These are phyloP conservation scores for Alosa sapidissima DNA, from an alignment of 2,797 vertebrate species.

Conservation along the genomic window DNA sequence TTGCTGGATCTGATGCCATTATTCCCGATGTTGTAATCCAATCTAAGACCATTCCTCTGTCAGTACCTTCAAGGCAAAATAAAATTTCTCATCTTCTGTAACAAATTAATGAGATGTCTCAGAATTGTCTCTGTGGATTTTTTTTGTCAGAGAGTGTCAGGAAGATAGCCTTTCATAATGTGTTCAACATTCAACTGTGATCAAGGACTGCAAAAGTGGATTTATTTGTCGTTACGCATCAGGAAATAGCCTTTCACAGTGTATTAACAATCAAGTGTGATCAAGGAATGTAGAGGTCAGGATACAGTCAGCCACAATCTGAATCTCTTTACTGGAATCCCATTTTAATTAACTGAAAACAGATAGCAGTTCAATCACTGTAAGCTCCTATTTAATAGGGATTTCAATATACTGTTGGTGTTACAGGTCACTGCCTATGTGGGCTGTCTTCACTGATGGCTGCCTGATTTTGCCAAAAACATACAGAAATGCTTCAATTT, in stretches of 20 bases:
- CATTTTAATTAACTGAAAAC: constrained; percentile 16
- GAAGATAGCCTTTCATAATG: neutral
- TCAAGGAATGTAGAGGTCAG: neutral
- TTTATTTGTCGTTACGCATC: neutral
- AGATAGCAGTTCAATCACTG: constrained; percentile 9
- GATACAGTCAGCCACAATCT: neutral
- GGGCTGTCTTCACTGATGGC: neutral
- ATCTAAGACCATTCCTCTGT: constrained; percentile 14
- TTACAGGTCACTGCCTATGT: neutral
- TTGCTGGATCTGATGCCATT: constrained; percentile 21
- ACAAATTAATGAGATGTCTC: constrained; percentile 8
- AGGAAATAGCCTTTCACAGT: no score
- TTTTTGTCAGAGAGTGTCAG: neutral
- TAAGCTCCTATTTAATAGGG: neutral
- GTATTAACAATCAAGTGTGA: neutral
- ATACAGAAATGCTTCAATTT: neutral
- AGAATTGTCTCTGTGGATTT: neutral
- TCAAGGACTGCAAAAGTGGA: neutral
- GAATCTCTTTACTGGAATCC: neutral
- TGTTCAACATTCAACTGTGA: neutral
- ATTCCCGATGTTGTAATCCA: constrained; percentile 19
- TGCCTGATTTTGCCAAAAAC: neutral
- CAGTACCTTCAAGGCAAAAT: constrained; percentile 17
- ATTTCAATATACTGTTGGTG: neutral
- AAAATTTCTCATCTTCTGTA: constrained; percentile 11